Base-by-base conservation (phyloP, 2,888 invertebrate genomes). In the Mythimna albipuncta region DNA sequence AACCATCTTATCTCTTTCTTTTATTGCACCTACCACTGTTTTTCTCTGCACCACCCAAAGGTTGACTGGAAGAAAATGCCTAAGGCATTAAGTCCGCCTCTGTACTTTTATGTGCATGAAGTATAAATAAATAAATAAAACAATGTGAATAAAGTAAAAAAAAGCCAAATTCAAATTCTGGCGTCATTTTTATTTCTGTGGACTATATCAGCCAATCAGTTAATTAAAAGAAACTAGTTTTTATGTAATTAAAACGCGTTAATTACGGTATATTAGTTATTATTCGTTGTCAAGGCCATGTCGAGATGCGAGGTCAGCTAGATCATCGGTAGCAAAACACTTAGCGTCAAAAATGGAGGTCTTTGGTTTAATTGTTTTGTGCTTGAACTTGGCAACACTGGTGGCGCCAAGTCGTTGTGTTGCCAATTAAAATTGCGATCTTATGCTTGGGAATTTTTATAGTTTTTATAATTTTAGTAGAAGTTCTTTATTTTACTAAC, bases 151-250 rank as follows among this genome's bases (percentile, higher is more conserved):
- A n/a, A n/a, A n/a, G n/a, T n/a, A n/a, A n/a, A n/a, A n/a, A n/a
- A n/a, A n/a, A n/a, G n/a, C n/a, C n/a, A n/a, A n/a, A n/a, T 38
- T 38, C 38, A 38, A 52, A 50, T 10, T 21, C 26, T 68, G 64
- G 10, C 75, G 73, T 74, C 84, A 77, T 54, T 10, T 70, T 55
- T 69, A 76, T 64, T 71, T 76, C 26, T 61, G 59, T 58, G 13
- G 26, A 64, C 64, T 26, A 32, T 57, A 67, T 32, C 64, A 62
- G 55, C 9, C 13, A 0, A 52, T 61, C 26, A 58, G 50, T 65
- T 54, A 64, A 82, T 82, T 65, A 71, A 74, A 55, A 64, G 4
- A 67, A 66, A 64, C 78, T 32, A 57, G 71, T 81, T 71, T 77
- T 54, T 65, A 71, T 11, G 21, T 13, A 58, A 74, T 68, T 70